Evolutionary conservation across 2,797 vertebrate genomes (phyloP).

Genomic region (Setipinna tenuifilis): DNA sequence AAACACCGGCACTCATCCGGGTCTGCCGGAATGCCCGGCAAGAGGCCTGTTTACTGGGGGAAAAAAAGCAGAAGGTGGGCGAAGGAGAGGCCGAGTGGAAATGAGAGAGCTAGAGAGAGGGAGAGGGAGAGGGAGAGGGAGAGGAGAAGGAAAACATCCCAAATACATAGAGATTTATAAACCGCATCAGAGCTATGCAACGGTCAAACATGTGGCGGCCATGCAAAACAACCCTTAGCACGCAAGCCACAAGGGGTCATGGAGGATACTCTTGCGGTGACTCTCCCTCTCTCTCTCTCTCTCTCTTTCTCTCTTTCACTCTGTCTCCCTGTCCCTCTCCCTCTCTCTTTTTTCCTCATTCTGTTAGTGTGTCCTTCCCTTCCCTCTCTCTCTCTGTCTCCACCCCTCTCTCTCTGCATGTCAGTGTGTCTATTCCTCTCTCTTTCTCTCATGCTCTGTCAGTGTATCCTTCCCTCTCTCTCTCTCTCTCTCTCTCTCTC

Average conservation of each 20-base stretch:
- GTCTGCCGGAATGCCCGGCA: conserved; percentile 13
- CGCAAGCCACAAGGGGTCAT: conserved; percentile 60
- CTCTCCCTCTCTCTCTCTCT: not conserved
- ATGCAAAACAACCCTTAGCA: conserved; percentile 75
- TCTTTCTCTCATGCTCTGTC: conserved; percentile 26
- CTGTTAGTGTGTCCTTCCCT: not conserved
- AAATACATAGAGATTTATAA: conserved; percentile 72
- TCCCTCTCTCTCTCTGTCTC: conserved; percentile 32
- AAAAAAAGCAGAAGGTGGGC: not conserved
- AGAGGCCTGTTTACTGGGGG: conserved; percentile 32
- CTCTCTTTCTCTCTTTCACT: not conserved
- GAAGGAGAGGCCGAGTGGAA: not conserved
- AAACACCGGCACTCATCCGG: not conserved
- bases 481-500: not conserved
- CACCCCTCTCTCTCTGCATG: not conserved
- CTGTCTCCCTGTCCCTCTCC: not conserved
- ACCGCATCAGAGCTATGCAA: conserved; percentile 72
- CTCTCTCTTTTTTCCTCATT: conserved; percentile 18
- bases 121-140: not conserved
- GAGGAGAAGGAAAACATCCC: conserved; percentile 38
- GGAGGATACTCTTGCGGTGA: not conserved
- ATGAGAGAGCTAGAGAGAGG: not conserved
- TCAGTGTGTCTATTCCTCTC: not conserved
- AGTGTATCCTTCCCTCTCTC: not conserved
- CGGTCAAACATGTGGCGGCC: conserved; percentile 73